Conservation (phyloP, 2,888 invertebrate species). For the Pseudococcus longispinus region DNA sequence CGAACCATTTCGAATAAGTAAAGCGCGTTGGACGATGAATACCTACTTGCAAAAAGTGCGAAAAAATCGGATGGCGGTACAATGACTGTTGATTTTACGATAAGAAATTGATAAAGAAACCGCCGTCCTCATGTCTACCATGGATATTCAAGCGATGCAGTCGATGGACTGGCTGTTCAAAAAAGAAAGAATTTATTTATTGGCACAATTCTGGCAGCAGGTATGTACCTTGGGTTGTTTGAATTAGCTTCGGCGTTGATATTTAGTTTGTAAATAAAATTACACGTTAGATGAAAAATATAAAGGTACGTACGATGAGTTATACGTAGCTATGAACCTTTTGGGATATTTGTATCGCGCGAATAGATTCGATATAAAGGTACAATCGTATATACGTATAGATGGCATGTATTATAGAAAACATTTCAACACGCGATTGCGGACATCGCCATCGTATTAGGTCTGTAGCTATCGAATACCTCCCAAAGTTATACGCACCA, state of each 20-base stretch:
- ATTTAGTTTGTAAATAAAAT: neutral
- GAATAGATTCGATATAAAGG: neutral
- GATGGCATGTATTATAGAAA: neutral
- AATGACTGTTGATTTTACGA: neutral
- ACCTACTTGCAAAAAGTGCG: neutral
- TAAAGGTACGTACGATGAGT: neutral
- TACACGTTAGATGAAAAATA: neutral
- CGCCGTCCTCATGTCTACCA: constrained; percentile 61
- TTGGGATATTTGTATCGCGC: neutral
- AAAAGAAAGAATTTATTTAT: constrained; percentile 91
- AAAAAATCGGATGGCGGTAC: neutral
- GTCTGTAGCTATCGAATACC: constrained; percentile 4
- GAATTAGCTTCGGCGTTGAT: neutral
- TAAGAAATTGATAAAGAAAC: neutral
- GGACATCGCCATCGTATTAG: neutral
- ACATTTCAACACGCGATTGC: constrained; percentile 11
- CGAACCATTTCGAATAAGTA: neutral
- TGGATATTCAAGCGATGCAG: constrained; percentile 93
- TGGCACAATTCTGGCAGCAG: constrained; percentile 97
- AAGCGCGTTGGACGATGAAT: constrained; percentile 18
- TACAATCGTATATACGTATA: neutral
- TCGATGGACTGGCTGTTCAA: constrained; percentile 97
- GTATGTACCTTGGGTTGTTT: constrained; percentile 69
- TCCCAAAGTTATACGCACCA: neutral
- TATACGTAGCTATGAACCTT: neutral